phyloP scores from a whole-genome alignment of 2,113 vertebrate genomes.

The Eonycteris spelaea region DNA sequence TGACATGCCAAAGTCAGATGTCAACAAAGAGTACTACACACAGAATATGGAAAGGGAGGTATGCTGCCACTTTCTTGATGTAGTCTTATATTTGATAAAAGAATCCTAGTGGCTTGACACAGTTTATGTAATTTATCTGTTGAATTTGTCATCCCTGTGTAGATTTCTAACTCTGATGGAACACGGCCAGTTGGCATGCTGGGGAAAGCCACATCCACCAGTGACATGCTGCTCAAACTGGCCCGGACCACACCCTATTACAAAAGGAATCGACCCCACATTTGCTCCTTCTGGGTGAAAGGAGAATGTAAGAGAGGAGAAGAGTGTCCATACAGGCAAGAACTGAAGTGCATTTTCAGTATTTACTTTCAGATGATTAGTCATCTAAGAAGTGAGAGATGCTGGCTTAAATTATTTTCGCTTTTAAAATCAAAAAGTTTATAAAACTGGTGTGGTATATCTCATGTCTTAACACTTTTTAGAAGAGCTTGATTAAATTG shows the following conservation, averaged over 20 bases:
- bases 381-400: not conserved
- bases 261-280: slow-evolving; percentile 98
- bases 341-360: not conserved
- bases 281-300: slow-evolving; percentile 99
- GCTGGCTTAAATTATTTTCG: not conserved
- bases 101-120: not conserved
- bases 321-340: slow-evolving; percentile 97
- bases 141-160: not conserved
- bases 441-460: not conserved
- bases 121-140: not conserved
- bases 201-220: slow-evolving; percentile 94
- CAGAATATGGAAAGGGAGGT: slow-evolving; percentile 99
- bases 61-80: not conserved
- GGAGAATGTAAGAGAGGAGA: slow-evolving; percentile 99
- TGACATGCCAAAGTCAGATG: slow-evolving; percentile 97
- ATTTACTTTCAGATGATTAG: not conserved
- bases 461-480: not conserved
- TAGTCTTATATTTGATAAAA: not conserved
- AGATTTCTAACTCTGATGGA: slow-evolving; percentile 97
- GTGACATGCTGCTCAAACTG: slow-evolving; percentile 98
- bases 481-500: slow-evolving; percentile 4
- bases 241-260: slow-evolving; percentile 98
- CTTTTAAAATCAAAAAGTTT: not conserved
- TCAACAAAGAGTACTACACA: slow-evolving; percentile 99
- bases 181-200: slow-evolving; percentile 92